Evolutionary conservation across 2,113 vertebrate species (phyloP), one percentile per base, ranked within the genome.

Genomic region (Nematolebias whitei): DNA sequence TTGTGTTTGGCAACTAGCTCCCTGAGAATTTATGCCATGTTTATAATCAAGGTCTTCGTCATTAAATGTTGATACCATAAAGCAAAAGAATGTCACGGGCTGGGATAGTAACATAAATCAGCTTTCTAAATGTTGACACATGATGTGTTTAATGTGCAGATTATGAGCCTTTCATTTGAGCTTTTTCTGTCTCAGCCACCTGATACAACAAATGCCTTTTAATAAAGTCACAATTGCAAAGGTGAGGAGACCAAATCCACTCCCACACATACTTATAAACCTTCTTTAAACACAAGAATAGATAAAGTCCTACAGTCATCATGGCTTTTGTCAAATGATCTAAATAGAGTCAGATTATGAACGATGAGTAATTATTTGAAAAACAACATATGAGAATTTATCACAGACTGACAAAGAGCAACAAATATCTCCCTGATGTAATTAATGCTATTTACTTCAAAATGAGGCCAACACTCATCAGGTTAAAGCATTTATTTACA

Each of bases 211-310:
- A 85, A 84, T 75, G 84, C 71, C 78, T 84, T 55, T 83, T 82
- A 85, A 91, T 91, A 93, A 93, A 94, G 88, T 90, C 94, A 89
- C 84, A 91, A 90, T 91, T 92, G 92, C 91, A 92, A 94, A 93
- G 92, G 93, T 93, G 93, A 93, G 88, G 93, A 88, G 92, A 91
- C 92, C 92, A 91, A 93, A 95, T 94, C 94, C 92, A 92, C 91
- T 90, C 92, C 15, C 72, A 67, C 73, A 67, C 22, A 81, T 45
- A 76, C 80, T 89, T 20, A 63, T 16, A 69, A 66, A 72, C 47
- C 72, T 41, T 64, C 61, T 62, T 57, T 62, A 76, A 65, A 71
- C 62, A 72, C 67, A 35, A 35, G 32, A 35, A 35, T 8, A 71
- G 52, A 62, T 67, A 77, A 63, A 49, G 41, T 22, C 26, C 58